Base-by-base conservation (phyloP, 2,888 invertebrate genomes). In the Cheilosia scutellata region DNA sequence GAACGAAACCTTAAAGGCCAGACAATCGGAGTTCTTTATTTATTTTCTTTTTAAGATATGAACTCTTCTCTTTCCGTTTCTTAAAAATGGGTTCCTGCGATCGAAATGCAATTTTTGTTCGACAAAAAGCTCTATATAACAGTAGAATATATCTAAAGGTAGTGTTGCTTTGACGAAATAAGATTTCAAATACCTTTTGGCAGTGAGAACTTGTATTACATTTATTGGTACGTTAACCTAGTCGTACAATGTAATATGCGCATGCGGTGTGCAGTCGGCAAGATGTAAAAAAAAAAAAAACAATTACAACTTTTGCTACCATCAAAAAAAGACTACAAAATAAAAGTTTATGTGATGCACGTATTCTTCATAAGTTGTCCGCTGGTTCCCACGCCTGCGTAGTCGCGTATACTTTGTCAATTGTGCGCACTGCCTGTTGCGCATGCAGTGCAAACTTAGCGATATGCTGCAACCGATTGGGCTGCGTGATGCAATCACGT, bases 321-420 rank as follows among this genome's bases (percentile, higher is more conserved):
- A 63, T 20, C 20, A 51, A 57, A 63, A 20, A 70, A 78, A 55
- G 70, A 63, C 62, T 71, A 55, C 37, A 44, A 78, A 78, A 70
- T 78, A 25, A 68, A 77, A 71, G 77, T 70, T 70, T 70, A 47
- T 78, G 70, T 78, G 70, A 71, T 78, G 62, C 78, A 78, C 78
- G 70, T 78, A 53, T 44, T 55, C 31, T 47, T 70, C 57, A 63
- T 57, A 55, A 63, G 53, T 57, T 78, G 47, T 60, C 31, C 3
- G 70, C 31, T 49, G 63, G 62, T 78, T 78, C 78, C 78, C 78
- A 78, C 78, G 78, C 78, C 78, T 78, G 70, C 78, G 78, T 70
- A 63, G 29, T 49, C 40, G 16, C 27, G 27, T 7, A 25, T 7
- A 29, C 44, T 44, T 53, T 55, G 76, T 40, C 74, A 74, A 74